phyloP scores from a whole-genome alignment of 2,113 vertebrate genomes.

The Casuarius casuarius region DNA sequence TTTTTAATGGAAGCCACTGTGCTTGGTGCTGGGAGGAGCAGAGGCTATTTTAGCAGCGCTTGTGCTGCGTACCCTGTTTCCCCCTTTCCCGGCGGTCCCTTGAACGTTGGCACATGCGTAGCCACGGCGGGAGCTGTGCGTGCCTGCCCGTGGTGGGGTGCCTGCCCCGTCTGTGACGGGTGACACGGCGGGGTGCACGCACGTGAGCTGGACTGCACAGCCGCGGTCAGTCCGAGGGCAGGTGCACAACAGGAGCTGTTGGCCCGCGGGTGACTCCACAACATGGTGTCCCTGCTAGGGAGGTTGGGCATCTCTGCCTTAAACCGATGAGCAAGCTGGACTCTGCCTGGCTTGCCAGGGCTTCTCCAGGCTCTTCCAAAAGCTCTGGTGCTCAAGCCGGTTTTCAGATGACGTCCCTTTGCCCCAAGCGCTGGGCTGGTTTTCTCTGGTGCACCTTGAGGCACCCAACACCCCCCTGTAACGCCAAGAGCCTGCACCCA shows the following conservation, averaged over 20 bases:
- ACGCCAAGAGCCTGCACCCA: too few relatives aligned
- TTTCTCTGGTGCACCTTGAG: too few relatives aligned
- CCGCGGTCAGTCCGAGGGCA: not conserved
- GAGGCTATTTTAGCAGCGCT: not conserved
- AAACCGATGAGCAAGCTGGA: not conserved
- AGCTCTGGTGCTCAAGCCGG: not conserved
- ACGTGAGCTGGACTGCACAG: not conserved
- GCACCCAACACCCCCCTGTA: too few relatives aligned
- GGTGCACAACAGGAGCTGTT: not conserved
- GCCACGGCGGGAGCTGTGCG: not conserved
- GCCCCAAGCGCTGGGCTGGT: too few relatives aligned
- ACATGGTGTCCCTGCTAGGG: not conserved
- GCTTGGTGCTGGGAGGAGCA: not conserved
- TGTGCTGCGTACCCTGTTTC: not conserved
- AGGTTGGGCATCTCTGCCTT: not conserved
- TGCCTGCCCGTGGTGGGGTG: not conserved
- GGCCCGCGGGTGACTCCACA: not conserved
- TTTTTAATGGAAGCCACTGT: not conserved
- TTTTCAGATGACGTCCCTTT: too few relatives aligned
- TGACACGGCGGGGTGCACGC: rapidly evolving
- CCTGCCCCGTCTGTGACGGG: not conserved
- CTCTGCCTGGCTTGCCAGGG: not conserved
- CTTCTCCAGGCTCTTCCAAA: not conserved
- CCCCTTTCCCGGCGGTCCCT: not conserved
- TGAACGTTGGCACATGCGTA: rapidly evolving